Base-by-base conservation (phyloP, 2,888 invertebrate species). In the Pristionchus japonicus region DNA sequence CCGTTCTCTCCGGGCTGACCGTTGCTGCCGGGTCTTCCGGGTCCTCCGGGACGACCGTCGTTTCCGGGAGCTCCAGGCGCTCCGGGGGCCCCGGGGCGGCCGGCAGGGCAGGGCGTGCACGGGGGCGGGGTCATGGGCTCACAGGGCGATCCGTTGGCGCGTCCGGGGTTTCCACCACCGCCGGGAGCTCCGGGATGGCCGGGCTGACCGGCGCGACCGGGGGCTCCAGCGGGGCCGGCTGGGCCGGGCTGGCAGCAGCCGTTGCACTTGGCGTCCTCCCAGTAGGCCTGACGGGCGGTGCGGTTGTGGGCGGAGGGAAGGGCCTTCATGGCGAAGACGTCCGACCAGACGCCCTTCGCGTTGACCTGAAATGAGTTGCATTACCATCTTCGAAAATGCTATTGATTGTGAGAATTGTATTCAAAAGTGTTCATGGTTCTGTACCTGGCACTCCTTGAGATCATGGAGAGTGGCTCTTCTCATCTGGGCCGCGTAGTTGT, bases 211-310 rank as follows among this genome's bases (percentile, higher is more conserved):
- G 86, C 52, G 7, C 67, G 31, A 23, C 86, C 86, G 70, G 86
- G 86, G 15, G 67, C 23, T 27, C 86, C 86, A 17, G 86, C 20
- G 34, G 86, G 47, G 1, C 86, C 86, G 70, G 86, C 86, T 17
- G 67, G 47, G 40, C 86, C 86, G 23, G 86, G 86, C 67, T 70
- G 86, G 70, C 86, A 86, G 70, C 86, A 86, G 43, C 86, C 86
- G 70, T 86, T 86, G 86, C 86, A 86, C 70, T 86, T 67, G 70
- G 86, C 67, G 34, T 86, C 86, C 86, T 86, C 67, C 43, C 47
- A 67, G 86, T 86, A 86, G 47, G 86, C 86, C 34, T 86, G 86
- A 70, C 86, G 86, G 40, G 86, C 86, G 67, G 86, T 86, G 23
- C 86, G 86, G 86, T 86, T 86, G 70, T 70, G 86, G 34, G 23